Conservation (phyloP, 2,113 vertebrate species). For the Trichomycterus rosablanca region DNA sequence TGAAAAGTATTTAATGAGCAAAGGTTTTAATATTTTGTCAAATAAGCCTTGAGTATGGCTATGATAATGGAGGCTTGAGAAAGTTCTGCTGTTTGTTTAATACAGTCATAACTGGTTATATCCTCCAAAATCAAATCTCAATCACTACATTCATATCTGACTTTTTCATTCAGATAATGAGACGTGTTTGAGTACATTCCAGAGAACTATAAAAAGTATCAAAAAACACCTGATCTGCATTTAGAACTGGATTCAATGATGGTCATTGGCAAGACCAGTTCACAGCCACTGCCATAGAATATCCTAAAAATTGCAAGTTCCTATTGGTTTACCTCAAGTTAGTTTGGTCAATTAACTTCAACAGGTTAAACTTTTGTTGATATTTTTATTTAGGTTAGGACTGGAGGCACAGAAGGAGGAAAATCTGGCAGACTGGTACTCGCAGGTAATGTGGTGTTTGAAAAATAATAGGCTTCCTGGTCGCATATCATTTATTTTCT, state of each 20-base stretch:
- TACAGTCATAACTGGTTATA: constrained; percentile 41
- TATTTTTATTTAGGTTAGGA: constrained; percentile 73
- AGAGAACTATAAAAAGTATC: background rate
- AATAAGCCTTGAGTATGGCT: no score
- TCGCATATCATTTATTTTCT: background rate
- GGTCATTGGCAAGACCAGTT: no score
- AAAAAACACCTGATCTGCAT: no score
- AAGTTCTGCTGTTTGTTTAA: constrained; percentile 36
- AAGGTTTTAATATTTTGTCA: background rate
- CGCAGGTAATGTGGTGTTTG: constrained; percentile 73
- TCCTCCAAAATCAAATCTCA: constrained; percentile 36
- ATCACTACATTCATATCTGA: constrained; percentile 28
- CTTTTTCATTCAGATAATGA: constrained; percentile 11
- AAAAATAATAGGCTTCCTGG: no score
- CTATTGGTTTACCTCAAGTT: no score
- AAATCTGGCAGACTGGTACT: constrained; percentile 94
- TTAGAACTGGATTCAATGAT: no score
- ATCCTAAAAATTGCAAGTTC: no score
- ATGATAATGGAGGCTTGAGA: constrained; percentile 39
- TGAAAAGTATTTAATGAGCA: no score
- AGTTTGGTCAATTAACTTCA: no score
- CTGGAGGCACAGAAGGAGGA: constrained; percentile 95
- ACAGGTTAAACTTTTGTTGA: background rate
- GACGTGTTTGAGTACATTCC: constrained; percentile 30
- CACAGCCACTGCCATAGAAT: no score